phyloP scores from a whole-genome alignment of 2,797 vertebrate species.

The Borostomias antarcticus region DNA sequence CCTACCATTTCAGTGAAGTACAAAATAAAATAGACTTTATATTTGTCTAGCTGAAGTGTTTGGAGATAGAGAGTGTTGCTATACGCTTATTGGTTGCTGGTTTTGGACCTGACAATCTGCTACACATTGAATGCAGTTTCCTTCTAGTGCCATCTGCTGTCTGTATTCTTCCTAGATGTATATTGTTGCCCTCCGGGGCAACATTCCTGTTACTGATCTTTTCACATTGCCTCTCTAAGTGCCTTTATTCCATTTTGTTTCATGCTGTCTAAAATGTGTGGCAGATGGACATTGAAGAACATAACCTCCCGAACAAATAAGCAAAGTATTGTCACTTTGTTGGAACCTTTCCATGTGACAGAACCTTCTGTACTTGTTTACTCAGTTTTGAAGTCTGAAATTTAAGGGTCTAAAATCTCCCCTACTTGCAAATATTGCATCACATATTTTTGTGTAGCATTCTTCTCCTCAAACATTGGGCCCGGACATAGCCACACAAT shows the following conservation, averaged over 20 bases:
- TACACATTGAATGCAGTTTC: conserved; percentile 1
- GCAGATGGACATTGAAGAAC: conserved; percentile 35
- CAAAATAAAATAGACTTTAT: neutral
- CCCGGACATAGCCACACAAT: too few relatives aligned
- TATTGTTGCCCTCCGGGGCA: conserved; percentile 36
- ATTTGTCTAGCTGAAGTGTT: neutral
- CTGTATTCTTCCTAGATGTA: conserved; percentile 32
- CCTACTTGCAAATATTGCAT: too few relatives aligned
- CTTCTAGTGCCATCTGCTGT: conserved; percentile 29
- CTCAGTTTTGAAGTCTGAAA: too few relatives aligned
- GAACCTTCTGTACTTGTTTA: too few relatives aligned
- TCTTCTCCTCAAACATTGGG: too few relatives aligned
- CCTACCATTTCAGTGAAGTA: too few relatives aligned
- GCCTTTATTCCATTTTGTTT: conserved; percentile 41
- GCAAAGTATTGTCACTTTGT: neutral
- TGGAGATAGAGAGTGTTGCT: too few relatives aligned
- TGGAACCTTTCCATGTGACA: too few relatives aligned
- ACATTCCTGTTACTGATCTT: conserved; percentile 41
- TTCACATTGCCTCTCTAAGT: conserved; percentile 46
- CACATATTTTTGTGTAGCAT: too few relatives aligned
- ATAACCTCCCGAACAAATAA: conserved; percentile 27
- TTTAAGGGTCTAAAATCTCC: too few relatives aligned
- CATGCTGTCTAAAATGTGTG: conserved; percentile 42
- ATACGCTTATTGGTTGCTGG: neutral
- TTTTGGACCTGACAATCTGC: conserved; percentile 5